These are phyloP conservation scores for Polyommatus icarus DNA, from an alignment of 2,888 invertebrate genomes.

Conservation along the genomic window DNA sequence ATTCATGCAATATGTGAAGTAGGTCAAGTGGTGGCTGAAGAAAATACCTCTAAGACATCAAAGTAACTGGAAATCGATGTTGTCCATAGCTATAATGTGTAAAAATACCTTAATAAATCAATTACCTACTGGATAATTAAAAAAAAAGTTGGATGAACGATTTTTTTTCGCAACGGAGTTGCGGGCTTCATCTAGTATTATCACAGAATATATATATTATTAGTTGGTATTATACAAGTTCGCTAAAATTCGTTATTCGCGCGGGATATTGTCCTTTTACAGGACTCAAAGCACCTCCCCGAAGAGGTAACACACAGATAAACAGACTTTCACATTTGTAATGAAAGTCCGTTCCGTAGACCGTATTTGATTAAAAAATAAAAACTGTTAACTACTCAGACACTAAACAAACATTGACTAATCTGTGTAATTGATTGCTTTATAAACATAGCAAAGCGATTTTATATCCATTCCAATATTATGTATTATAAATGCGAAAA, in stretches of 20 bases:
- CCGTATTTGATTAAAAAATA: not conserved
- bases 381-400: not conserved
- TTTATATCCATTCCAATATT: not conserved
- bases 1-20: not conserved
- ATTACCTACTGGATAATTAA: too few species aligned
- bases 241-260: too few species aligned
- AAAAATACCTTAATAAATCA: not conserved
- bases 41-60: not conserved
- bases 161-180: too few species aligned
- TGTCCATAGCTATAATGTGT: not conserved
- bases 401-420: not conserved
- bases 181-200: too few species aligned
- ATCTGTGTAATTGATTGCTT: not conserved
- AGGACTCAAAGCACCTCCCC: too few species aligned
- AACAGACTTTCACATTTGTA: too few species aligned
- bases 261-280: too few species aligned
- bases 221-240: too few species aligned
- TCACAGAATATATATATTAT: too few species aligned
- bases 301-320: too few species aligned
- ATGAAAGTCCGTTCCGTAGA: not conserved
- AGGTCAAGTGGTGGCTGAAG: not conserved
- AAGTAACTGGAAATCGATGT: not conserved
- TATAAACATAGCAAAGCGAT: not conserved
- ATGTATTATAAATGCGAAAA: too few species aligned
- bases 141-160: too few species aligned